Base-by-base conservation (phyloP, 2,888 invertebrate genomes). In the Ectemnius continuus region DNA sequence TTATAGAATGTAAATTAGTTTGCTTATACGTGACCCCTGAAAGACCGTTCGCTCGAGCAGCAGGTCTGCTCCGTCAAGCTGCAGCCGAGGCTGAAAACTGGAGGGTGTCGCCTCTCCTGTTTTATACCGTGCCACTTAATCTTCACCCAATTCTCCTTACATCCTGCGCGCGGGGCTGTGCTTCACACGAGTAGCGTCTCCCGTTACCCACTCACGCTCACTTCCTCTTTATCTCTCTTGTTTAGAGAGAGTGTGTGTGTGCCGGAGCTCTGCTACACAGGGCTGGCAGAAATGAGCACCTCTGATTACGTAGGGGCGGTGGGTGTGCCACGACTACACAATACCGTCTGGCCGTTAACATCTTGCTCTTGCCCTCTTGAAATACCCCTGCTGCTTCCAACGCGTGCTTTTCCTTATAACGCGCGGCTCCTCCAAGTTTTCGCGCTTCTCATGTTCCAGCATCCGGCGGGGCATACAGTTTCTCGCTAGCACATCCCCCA, bases 301-400 rank as follows among this genome's bases (percentile, higher is more conserved):
- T 74, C 81, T 85, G 84, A 81, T 82, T 82, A 80, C 81, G 72
- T 78, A 70, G 14, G 20, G 64, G 2, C 4, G 64, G 68, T 72
- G 82, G 84, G 79, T 75, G 76, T 81, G 82, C 79, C 77, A 66
- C 75, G 75, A 78, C 81, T 82, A 85, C 36, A 36, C 85, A 84
- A 85, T 83, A 74, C 78, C 66, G 85, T 85, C 86, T 85, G 84
- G 79, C 85, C 80, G 85, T 86, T 85, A 85, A 86, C 85, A 84
- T 85, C 79, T 81, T 78, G 75, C 77, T 81, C 36, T 36, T 76
- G 72, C 73, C 72, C 83, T 73, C 80, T 83, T 73, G 77, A 82
- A 78, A 78, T 76, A 79, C 74, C 82, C 75, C 84, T 76, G 82
- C 81, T n/a, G 83, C 80, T 84, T 84, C 81, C 75, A 79, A 76